Evolutionary conservation across 2,888 invertebrate species (phyloP), one percentile per base, ranked within the genome.

Genomic region (Nipponacmea schrenckii): DNA sequence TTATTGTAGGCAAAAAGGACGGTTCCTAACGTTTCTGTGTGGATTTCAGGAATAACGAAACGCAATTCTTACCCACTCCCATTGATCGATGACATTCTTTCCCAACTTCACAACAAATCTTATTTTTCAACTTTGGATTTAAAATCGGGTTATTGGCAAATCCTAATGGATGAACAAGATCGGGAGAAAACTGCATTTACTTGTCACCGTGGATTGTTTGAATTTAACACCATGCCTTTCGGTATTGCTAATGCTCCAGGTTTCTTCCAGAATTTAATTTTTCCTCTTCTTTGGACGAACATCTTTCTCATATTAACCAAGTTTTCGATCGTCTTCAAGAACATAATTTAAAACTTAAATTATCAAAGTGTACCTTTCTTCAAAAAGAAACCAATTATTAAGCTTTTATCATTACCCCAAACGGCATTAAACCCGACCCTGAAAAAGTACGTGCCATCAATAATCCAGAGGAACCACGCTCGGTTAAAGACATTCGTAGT

Each of bases 201-300:
- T 10, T 67, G 67, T 26, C 67, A 70, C 12, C 2, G 48, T n/a
- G 70, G 67, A 1, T 44, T 70, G 2, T 71, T 64, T 44, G 64
- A 71, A 45, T 68, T 71, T n/a, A 26, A 39, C 8, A 67, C 67
- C 4, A 71, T 71, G 50, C 68, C 71, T 0, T 68, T 71, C 24
- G 64, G 71, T 1, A 39, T 68, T 12, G 20, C 20, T 10, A 67
- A 64, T 17, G 71, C 64, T 10, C 71, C 71, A 1, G 26, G 48
- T 15, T 26, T 64, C 3, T 71, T 68, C 27, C 50, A 66, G 27
- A n/a, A 62, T 26, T 62, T 70, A 7, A 70, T 5, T 67, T 67
- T n/a, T 56, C 67, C 2, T 56, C 27, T 17, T 17, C 31, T 12
- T 39, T 10, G 15, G 8, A 56, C 14, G 7, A 50, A 62, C 20